Conservation (phyloP, 2,888 invertebrate genomes). For the Protonemura montana region DNA sequence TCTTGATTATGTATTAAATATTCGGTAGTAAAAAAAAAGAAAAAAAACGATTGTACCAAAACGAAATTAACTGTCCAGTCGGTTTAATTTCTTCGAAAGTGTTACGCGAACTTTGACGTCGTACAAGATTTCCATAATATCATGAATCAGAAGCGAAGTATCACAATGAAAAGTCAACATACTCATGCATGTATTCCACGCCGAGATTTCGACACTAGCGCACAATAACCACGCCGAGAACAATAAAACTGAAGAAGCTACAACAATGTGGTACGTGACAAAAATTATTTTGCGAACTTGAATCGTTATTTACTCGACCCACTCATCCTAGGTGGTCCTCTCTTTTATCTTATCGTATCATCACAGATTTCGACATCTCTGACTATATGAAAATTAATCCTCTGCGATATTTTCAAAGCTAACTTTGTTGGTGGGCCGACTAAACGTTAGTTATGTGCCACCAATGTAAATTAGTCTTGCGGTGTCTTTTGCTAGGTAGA, state of each 20-base stretch:
- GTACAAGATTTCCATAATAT: not conserved
- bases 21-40: not conserved
- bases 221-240: not conserved
- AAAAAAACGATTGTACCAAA: not conserved
- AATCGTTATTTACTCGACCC: not conserved
- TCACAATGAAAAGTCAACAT: not conserved
- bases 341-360: not conserved
- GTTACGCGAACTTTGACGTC: slow-evolving; percentile 7
- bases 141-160: not conserved
- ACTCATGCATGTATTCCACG: not conserved
- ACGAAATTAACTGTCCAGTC: not conserved
- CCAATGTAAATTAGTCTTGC: not conserved
- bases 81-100: not conserved
- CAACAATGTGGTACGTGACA: not conserved
- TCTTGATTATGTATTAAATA: not conserved
- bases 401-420: not conserved
- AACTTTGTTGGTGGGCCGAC: not conserved
- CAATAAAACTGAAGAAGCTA: slow-evolving; percentile 1
- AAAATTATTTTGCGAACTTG: not conserved
- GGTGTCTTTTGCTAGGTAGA: not conserved
- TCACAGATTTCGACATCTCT: not conserved
- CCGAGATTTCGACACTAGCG: not conserved
- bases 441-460: not conserved
- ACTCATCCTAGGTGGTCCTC: not conserved
- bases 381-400: not conserved